Conservation (phyloP, 2,888 invertebrate species). For the Sepioteuthis lessoniana region DNA sequence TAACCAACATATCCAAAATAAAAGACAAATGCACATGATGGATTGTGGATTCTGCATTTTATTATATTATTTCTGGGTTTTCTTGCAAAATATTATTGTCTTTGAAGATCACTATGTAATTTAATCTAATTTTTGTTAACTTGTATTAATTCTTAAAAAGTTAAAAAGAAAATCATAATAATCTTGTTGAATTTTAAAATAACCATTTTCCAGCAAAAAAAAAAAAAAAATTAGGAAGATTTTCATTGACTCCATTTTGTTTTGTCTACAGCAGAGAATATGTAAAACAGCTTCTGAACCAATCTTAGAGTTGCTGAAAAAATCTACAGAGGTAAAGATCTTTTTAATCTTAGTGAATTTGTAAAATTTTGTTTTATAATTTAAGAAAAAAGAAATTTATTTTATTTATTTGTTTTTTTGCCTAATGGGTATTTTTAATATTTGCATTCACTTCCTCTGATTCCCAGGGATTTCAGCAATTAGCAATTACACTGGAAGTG, state of each 20-base stretch:
- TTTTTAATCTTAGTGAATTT: neutral
- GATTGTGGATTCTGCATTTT: neutral
- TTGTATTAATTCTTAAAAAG: neutral
- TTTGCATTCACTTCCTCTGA: neutral
- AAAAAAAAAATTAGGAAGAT: neutral
- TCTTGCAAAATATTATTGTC: neutral
- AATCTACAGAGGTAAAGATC: neutral
- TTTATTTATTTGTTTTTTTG: neutral
- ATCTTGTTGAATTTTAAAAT: neutral
- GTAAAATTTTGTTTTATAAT: neutral
- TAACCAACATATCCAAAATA: neutral
- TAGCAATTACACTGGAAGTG: slow-evolving; percentile 33
- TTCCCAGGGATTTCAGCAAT: neutral
- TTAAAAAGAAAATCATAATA: neutral
- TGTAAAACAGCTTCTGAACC: neutral
- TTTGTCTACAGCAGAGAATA: neutral
- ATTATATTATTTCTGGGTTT: neutral
- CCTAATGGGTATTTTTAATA: slow-evolving; percentile 2
- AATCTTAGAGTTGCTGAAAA: neutral
- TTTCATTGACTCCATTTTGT: neutral
- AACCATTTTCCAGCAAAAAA: neutral
- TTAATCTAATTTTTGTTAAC: neutral
- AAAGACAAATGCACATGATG: neutral
- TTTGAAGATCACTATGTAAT: neutral
- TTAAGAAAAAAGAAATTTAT: neutral